Base-by-base conservation (phyloP, 37 sponge, comb jelly and placozoan genomes). In the Oopsacas minuta region DNA sequence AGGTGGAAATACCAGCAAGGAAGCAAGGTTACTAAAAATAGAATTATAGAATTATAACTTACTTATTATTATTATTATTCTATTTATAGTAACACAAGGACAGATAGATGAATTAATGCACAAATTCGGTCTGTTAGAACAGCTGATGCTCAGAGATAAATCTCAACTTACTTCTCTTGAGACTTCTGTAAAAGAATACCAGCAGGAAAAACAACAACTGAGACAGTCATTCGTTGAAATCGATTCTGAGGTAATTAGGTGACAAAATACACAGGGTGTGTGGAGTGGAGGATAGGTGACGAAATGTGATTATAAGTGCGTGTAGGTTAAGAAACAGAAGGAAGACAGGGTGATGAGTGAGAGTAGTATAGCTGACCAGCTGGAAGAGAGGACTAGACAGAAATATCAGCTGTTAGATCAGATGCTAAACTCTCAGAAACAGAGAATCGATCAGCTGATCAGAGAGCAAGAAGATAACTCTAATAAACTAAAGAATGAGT, bases 361-460 rank as follows among this genome's bases (percentile, higher is more conserved):
- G 75, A 5, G 28, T 10, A 61, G 1, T 3, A 5, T 61, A 34
- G 75, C 75, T 3, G 28, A n/a, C 20, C 20, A 3, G 17, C 32
- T 61, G 75, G 75, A 61, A 34, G 17, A 61, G 75, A 25, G 75
- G 28, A 61, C 75, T 34, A 61, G 75, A 12, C 32, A 61, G 75
- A 61, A 61, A 12, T 61, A 61, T n/a, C 75, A 61, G 75, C 75
- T 61, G 75, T 61, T 61, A 34, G 75, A 61, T 34, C 75, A 61
- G 75, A 61, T 61, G 75, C 75, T 61, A 3, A 61, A 12, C 75
- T 61, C 75, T 3, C 75, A 61, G 75, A 34, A 5, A 34, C 28
- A 61, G 75, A 25, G 75, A 3, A 10, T 61, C 75, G 30, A 61
- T 3, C 28, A 61, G 75, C 75, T 61, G 75, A 61, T 25, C 28